A percentile compares a stretch with the other conserved stretches of the same genome.
Conservation (phyloP, 2,888 invertebrate species). For the Melolontha melolontha region DNA sequence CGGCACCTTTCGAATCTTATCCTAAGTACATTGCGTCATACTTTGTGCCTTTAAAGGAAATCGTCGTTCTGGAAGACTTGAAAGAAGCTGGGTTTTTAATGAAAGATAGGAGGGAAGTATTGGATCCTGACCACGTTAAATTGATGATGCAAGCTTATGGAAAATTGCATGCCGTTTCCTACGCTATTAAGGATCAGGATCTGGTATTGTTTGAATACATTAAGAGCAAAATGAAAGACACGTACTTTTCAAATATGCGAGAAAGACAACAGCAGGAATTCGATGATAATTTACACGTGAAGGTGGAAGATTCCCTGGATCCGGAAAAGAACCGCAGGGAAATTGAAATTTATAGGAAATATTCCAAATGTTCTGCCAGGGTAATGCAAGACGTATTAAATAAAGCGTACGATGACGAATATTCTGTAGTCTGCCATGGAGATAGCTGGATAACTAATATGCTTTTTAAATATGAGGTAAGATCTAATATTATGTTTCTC, state of each 20-base stretch:
- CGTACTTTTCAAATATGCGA: neutral
- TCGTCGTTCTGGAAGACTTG: slow-evolving; percentile 53
- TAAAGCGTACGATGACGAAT: slow-evolving; percentile 40
- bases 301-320: slow-evolving; percentile 19
- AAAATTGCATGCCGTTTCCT: slow-evolving; percentile 54
- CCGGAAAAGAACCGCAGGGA: slow-evolving; percentile 33
- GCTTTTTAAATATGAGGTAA: slow-evolving; percentile 53
- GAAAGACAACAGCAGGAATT: no score
- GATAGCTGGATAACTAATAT: slow-evolving; percentile 56
- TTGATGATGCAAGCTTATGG: slow-evolving; percentile 54
- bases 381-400: neutral
- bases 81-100: slow-evolving; percentile 51
- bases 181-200: slow-evolving; percentile 52
- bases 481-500: neutral
- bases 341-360: slow-evolving; percentile 39
- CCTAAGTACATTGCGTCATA: slow-evolving; percentile 45
- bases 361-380: slow-evolving; percentile 31
- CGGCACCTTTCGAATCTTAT: slow-evolving; percentile 28
- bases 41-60: slow-evolving; percentile 47
- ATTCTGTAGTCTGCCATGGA: slow-evolving; percentile 54
- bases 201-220: slow-evolving; percentile 50
- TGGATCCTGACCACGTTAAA: slow-evolving; percentile 53
- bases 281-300: neutral
- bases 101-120: slow-evolving; percentile 45
- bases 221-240: slow-evolving; percentile 43